Base-by-base conservation (phyloP, 2,113 vertebrate genomes). In the Cyanoliseus patagonus region DNA sequence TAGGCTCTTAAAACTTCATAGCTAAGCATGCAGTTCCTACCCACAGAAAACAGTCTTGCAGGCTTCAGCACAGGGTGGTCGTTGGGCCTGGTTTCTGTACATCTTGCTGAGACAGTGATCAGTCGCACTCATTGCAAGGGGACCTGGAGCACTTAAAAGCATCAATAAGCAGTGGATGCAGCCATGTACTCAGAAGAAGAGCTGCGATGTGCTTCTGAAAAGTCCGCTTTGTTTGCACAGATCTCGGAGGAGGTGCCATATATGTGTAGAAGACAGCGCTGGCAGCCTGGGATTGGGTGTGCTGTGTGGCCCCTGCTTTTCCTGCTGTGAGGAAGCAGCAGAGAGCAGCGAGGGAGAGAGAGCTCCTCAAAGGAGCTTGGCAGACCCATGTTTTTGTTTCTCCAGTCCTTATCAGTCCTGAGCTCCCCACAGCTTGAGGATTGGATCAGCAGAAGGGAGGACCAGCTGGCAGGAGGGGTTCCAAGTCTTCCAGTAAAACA, bases 181-280 rank as follows among this genome's bases (percentile, higher is more conserved):
- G 68, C 42, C 10, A 4, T 46, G 17, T 57, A 46, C 78, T 75
- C 25, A 1, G 59, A 28, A 33, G 25, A 55, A 85, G 46, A 31
- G 67, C 83, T 39, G 57, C 39, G 44, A 37, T 2, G 1, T 30
- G 46, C 25, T 68, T 59, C 67, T 39, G 20, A 6, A 91, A 27
- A 0, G 2, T 33, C 20, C 15, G 0, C 41, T 55, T 31, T 0
- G 27, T 47, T 41, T 55, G 59, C 3, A 0, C 28, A 4, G 6
- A 6, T 49, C 47, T 31, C 1, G 4, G n/a, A 47, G 55, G 19
- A 4, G 3, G 46, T 49, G 37, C 22, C 49, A 19, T 69, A 7
- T 39, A 20, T 16, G 30, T 3, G 1, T 27, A 51, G 37, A 31
- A 63, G 23, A 37, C 28, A 12, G 8, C 8, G 10, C 20, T 88